Evolutionary conservation across 2,113 vertebrate species (phyloP).

Genomic region (Cyanoliseus patagonus): DNA sequence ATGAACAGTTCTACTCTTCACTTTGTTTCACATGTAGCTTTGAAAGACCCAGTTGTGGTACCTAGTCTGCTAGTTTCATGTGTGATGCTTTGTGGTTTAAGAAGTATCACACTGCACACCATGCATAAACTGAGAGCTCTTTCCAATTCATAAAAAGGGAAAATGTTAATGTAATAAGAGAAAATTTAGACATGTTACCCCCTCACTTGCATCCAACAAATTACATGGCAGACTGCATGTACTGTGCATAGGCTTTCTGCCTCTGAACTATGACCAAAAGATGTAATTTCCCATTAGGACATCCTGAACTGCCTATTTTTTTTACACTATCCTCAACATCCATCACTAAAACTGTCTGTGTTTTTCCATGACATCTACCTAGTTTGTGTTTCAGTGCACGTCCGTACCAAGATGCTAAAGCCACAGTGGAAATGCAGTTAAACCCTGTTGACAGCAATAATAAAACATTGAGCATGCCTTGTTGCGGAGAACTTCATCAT

Average conservation of each 20-base stretch:
- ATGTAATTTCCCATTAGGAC: not conserved
- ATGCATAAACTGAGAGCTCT: not conserved
- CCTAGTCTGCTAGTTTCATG: not conserved
- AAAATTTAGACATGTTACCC: not conserved
- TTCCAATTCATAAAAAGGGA: not conserved
- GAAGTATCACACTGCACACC: not conserved
- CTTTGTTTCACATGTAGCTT: not conserved
- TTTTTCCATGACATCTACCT: not conserved
- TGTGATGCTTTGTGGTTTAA: constrained; percentile 6
- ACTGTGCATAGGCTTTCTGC: not conserved
- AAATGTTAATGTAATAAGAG: not conserved
- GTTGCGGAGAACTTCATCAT: constrained; percentile 48
- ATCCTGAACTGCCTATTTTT: not conserved
- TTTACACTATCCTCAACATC: not conserved
- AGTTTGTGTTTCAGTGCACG: constrained; percentile 62
- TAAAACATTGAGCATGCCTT: constrained; percentile 58
- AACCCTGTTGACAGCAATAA: constrained; percentile 46
- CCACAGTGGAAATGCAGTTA: constrained; percentile 66
- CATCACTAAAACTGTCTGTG: not conserved
- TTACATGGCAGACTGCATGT: not conserved
- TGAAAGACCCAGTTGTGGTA: not conserved
- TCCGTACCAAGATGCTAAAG: constrained; percentile 38
- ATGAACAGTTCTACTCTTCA: not conserved
- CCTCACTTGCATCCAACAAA: not conserved
- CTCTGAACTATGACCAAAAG: not conserved